Evolutionary conservation across 2,113 vertebrate genomes (phyloP).

Genomic region (Dasyprocta punctata): DNA sequence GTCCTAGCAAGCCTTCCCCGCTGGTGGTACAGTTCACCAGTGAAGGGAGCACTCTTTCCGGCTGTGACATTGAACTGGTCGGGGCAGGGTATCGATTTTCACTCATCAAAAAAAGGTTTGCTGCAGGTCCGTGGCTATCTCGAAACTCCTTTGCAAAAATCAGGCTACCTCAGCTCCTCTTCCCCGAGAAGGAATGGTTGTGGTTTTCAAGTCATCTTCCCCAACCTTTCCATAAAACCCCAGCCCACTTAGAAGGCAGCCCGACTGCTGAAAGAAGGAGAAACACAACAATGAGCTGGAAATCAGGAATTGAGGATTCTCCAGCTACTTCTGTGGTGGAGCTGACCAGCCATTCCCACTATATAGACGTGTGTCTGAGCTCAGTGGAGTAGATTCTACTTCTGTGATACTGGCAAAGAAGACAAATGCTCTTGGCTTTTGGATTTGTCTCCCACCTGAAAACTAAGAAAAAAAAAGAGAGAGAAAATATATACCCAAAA

Average conservation of each 20-base stretch:
- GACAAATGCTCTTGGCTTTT: not conserved
- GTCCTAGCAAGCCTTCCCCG: constrained; percentile 95
- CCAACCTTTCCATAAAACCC: not conserved
- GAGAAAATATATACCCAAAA: not conserved
- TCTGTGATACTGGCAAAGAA: not conserved
- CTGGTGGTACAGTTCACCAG: constrained; percentile 98
- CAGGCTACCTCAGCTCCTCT: not conserved
- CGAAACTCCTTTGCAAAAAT: not conserved
- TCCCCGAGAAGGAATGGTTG: not conserved
- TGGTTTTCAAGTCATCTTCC: not conserved
- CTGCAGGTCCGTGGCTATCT: constrained; percentile 90
- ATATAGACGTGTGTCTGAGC: not conserved
- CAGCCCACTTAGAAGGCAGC: constrained; percentile 12
- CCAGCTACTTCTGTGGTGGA: not conserved
- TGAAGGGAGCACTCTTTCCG: constrained; percentile 96
- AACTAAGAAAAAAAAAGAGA: not conserved
- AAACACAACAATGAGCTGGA: not conserved
- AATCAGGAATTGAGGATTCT: not conserved
- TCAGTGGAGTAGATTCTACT: not conserved
- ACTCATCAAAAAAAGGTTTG: constrained; percentile 98
- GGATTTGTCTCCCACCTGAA: not conserved
- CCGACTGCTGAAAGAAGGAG: not conserved
- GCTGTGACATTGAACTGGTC: constrained; percentile 96
- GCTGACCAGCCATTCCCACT: not conserved
- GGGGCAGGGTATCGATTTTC: constrained; percentile 98